Evolutionary conservation across 2,113 vertebrate species (phyloP).

Genomic region (Arothron firmamentum): DNA sequence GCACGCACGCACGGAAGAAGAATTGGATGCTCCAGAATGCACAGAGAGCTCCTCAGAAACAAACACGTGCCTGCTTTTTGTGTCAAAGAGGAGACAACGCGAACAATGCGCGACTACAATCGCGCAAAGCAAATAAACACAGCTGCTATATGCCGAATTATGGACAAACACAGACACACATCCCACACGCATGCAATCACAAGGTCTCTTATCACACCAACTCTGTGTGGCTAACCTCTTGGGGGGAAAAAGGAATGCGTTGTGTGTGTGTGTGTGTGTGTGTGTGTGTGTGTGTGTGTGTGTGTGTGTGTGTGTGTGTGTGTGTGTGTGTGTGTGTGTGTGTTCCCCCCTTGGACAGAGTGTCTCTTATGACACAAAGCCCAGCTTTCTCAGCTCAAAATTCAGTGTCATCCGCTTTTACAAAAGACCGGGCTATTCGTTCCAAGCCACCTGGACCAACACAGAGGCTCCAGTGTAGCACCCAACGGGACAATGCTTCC

Average conservation of each 20-base stretch:
- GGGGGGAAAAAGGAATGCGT: conserved; percentile 36
- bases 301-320: conserved; percentile 47
- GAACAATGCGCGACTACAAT: conserved; percentile 56
- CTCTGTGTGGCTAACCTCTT: conserved; percentile 58
- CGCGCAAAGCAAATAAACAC: conserved; percentile 64
- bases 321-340: conserved; percentile 53
- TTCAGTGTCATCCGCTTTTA: conserved; percentile 72
- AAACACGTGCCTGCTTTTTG: conserved; percentile 35
- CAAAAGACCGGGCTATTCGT: conserved; percentile 63
- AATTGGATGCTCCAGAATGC: conserved; percentile 36
- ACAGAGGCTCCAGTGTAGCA: conserved; percentile 68
- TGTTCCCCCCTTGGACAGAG: conserved; percentile 57
- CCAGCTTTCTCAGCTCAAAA: conserved; percentile 73
- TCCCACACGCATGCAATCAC: conserved; percentile 61
- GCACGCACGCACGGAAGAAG: conserved; percentile 31
- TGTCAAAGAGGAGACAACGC: conserved; percentile 22
- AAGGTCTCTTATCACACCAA: conserved; percentile 64
- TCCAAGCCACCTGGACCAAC: conserved; percentile 70
- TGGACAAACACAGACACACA: conserved; percentile 39
- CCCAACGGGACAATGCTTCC: conserved; percentile 59
- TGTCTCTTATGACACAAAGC: conserved; percentile 72
- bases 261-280: conserved; percentile 55
- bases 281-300: conserved; percentile 48
- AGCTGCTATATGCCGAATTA: conserved; percentile 56
- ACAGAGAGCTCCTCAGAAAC: conserved; percentile 52